phyloP scores from a whole-genome alignment of 2,888 invertebrate species.

The Agrotis puta region DNA sequence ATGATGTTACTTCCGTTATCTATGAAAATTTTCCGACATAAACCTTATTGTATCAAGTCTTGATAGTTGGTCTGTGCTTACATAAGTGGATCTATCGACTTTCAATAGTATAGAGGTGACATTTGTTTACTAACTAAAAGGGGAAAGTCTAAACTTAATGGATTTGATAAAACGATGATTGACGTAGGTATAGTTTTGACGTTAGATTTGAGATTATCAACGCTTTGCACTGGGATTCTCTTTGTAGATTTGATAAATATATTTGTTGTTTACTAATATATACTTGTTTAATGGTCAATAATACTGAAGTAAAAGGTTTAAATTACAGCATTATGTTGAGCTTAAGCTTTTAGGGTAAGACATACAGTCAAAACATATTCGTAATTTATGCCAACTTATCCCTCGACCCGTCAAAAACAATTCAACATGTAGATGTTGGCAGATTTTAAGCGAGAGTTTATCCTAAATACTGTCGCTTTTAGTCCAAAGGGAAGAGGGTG shows the following conservation, averaged over 20 bases:
- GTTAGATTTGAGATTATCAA: background rate
- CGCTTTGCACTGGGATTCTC: background rate
- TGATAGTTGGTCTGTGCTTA: slow-evolving; percentile 7
- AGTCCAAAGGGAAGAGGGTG: background rate
- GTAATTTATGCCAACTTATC: background rate
- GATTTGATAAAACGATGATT: slow-evolving; percentile 3
- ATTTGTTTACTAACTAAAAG: slow-evolving; percentile 23
- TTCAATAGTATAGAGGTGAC: slow-evolving; percentile 46
- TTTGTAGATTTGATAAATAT: background rate
- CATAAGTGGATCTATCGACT: slow-evolving; percentile 39
- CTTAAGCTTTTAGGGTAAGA: background rate
- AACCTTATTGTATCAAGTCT: slow-evolving; percentile 19
- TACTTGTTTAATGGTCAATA: background rate
- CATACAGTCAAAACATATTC: background rate
- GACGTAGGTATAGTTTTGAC: slow-evolving; percentile 24
- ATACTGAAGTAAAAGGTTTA: background rate
- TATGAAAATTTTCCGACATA: slow-evolving; percentile 46
- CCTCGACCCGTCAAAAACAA: background rate
- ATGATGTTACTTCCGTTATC: slow-evolving; percentile 27
- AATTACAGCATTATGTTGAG: background rate
- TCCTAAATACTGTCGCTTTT: background rate
- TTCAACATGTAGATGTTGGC: background rate
- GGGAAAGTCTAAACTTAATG: slow-evolving; percentile 29
- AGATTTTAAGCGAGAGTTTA: background rate
- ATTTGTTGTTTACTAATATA: background rate